Percentiles rank a stretch among this genome's conserved stretches.
Conservation (phyloP, 1,140 invertebrate species). For the Drosophila tani region DNA sequence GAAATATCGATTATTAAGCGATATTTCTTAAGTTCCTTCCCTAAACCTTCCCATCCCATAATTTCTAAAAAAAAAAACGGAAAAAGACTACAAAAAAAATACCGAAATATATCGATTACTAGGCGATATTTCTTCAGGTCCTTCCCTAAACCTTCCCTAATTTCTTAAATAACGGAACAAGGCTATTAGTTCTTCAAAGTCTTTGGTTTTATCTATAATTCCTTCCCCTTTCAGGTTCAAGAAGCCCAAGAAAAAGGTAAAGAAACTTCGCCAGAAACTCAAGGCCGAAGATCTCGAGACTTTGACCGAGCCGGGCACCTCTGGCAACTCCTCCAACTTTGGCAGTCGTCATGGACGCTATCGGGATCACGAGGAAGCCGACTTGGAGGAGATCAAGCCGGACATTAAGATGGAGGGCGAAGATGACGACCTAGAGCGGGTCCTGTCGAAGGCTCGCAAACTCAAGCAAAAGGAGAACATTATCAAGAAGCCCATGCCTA, state of each 20-base stretch:
- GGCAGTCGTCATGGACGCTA: slow-evolving; percentile 85
- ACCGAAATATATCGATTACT: no score
- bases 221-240: slow-evolving; percentile 90
- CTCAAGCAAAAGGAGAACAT: slow-evolving; percentile 88
- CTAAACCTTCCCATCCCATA: no score
- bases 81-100: no score
- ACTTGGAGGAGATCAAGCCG: slow-evolving; percentile 85
- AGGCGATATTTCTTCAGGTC: no score
- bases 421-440: slow-evolving; percentile 89
- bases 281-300: slow-evolving; percentile 87
- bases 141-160: no score
- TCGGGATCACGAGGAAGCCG: slow-evolving; percentile 78
- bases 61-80: no score
- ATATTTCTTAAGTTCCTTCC: no score
- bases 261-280: slow-evolving; percentile 86
- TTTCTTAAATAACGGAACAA: no score
- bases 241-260: slow-evolving; percentile 96
- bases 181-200: no score
- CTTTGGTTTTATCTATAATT: neutral
- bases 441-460: slow-evolving; percentile 90
- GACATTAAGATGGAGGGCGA: slow-evolving; percentile 89
- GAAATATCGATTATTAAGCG: no score
- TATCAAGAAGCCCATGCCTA: slow-evolving; percentile 83
- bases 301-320: slow-evolving; percentile 55
- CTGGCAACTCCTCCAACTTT: slow-evolving; percentile 85